phyloP scores from a whole-genome alignment of 1,140 invertebrate genomes.

The Adelges cooleyi region DNA sequence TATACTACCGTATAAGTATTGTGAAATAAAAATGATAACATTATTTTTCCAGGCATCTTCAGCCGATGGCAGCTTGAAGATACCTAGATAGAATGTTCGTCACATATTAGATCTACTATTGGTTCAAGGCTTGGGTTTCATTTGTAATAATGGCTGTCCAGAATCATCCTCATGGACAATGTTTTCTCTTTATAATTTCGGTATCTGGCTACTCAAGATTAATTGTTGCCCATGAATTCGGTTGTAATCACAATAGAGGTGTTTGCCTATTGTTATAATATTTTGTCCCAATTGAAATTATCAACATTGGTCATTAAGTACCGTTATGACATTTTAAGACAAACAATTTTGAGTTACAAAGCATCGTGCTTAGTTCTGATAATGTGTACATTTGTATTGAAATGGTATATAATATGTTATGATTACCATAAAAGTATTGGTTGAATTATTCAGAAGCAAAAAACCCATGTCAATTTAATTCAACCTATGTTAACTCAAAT shows the following conservation, averaged over 20 bases:
- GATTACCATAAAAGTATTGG: no score
- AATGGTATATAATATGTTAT: no score
- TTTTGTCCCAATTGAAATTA: no score
- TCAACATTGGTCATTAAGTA: no score
- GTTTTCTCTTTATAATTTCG: slow-evolving; percentile 25
- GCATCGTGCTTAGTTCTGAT: no score
- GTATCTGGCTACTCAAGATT: slow-evolving; percentile 25
- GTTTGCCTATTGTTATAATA: no score
- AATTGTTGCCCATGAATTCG: slow-evolving; percentile 16
- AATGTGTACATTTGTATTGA: no score
- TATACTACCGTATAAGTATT: neutral
- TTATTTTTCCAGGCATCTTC: slow-evolving; percentile 29
- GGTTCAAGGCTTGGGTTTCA: slow-evolving; percentile 18
- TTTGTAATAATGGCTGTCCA: slow-evolving; percentile 3
- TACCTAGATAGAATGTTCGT: slow-evolving; percentile 27
- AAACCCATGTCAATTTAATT: no score
- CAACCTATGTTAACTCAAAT: no score
- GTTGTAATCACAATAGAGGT: neutral
- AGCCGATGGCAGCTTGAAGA: slow-evolving; percentile 26
- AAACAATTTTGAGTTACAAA: no score
- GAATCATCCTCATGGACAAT: neutral
- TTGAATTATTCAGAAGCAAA: no score
- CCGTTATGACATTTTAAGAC: no score
- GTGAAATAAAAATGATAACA: slow-evolving; percentile 22
- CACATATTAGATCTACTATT: slow-evolving; percentile 18